A percentile compares a stretch with the other conserved stretches of the same genome.
phyloP scores from a whole-genome alignment of 2,797 vertebrate species.

The Erethizon dorsatum region DNA sequence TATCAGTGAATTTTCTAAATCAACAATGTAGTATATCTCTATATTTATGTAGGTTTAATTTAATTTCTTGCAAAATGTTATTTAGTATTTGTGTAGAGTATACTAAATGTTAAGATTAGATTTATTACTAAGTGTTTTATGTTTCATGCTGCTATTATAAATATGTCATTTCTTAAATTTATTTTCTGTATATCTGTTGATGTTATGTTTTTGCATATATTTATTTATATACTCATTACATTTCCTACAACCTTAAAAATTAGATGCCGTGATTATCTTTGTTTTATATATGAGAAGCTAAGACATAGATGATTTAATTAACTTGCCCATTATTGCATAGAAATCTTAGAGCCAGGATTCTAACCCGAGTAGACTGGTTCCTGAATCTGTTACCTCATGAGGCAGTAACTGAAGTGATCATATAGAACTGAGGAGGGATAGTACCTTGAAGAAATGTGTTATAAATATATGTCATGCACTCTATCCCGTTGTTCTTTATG shows the following conservation, averaged over 20 bases:
- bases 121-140: conserved; percentile 26
- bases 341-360: background rate
- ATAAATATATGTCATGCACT: background rate
- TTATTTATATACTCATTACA: background rate
- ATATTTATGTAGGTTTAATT: background rate
- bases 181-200: background rate
- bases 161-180: conserved; percentile 33
- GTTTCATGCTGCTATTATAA: background rate
- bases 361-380: background rate
- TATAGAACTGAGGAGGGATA: background rate
- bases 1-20: background rate
- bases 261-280: background rate
- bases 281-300: conserved; percentile 6
- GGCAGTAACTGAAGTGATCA: background rate
- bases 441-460: background rate
- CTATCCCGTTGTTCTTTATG: background rate
- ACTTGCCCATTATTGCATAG: background rate
- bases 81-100: conserved; percentile 18
- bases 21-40: background rate
- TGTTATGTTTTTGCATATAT: background rate
- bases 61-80: conserved; percentile 51
- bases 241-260: conserved; percentile 3
- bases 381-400: background rate
- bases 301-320: background rate
- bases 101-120: conserved; percentile 1